Evolutionary conservation across 2,797 vertebrate genomes (phyloP), one percentile per base, ranked within the genome.

Genomic region (Sardinella longiceps): DNA sequence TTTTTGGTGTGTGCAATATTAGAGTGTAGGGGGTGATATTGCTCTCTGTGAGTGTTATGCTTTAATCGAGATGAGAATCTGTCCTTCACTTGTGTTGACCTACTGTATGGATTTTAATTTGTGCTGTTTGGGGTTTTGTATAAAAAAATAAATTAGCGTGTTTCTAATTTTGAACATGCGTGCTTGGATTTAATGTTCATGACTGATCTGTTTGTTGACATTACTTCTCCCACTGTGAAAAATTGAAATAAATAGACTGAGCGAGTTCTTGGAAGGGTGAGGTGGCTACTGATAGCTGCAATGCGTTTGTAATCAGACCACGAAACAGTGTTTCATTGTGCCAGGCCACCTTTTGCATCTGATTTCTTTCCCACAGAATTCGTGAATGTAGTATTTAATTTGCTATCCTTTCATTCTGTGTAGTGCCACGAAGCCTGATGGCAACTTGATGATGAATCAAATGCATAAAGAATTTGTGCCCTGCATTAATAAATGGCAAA

Each of bases 1-100:
- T 33, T 77, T 77, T 15, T 39, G 70, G 87, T 70, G 90, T 93
- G 96, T 97, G 95, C 94, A 96, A 95, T 97, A 94, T 92, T 45
- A 4, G 86, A 88, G 84, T 85, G 85, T 86, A 88, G 91, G 86
- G 83, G 37, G 81, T 86, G 84, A 83, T 88, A 82, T 88, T 86
- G 84, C 91, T 87, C 87, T 84, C 88, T 86, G 87, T 94, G 82
- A 90, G 85, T 93, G 86, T 89, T 88, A 90, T 37, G 88, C 87
- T 90, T 91, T 87, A 87, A 86, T 85, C 84, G 86, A 87, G 85
- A 90, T 89, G 84, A 88, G 84, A 86, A 87, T 87, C 87, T 91
- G 85, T 88, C 60, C 82, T 82, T 91, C 87, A 53, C 87, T 85
- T 89, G 85, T 87, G 84, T 84, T 25, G 84, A 86, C 86, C 39